phyloP scores from a whole-genome alignment of 1,140 invertebrate genomes.

The Notospermus geniculatus region DNA sequence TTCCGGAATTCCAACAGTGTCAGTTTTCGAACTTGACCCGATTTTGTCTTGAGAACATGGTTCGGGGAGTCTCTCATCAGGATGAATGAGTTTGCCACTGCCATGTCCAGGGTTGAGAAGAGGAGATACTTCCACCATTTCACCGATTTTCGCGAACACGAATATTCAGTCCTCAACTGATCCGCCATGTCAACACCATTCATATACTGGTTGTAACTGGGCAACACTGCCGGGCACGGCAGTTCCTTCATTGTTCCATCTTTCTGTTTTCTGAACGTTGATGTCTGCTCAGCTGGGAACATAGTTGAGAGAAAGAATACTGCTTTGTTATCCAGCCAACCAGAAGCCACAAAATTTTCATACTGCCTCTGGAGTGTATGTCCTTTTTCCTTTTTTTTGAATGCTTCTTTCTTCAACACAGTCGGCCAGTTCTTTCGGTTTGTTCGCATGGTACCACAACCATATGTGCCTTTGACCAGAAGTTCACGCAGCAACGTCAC shows the following conservation, averaged over 20 bases:
- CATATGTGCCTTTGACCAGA: slow-evolving; percentile 36
- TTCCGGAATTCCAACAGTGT: no score
- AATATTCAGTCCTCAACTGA: no score
- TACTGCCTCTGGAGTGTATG: no score
- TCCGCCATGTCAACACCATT: slow-evolving; percentile 21
- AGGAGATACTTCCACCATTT: no score
- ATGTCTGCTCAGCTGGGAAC: slow-evolving; percentile 7
- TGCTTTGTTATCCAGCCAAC: slow-evolving; percentile 23
- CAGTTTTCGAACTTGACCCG: no score
- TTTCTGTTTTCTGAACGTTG: slow-evolving; percentile 19
- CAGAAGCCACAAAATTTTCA: slow-evolving; percentile 13
- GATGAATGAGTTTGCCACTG: no score
- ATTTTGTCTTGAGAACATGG: no score
- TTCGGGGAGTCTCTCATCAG: no score
- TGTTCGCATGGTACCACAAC: slow-evolving; percentile 17
- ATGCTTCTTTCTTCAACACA: no score
- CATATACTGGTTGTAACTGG: slow-evolving; percentile 19
- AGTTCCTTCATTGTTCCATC: slow-evolving; percentile 20
- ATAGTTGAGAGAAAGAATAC: slow-evolving; percentile 17
- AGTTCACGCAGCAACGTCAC: slow-evolving; percentile 42
- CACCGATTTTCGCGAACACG: no score
- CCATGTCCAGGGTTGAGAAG: no score
- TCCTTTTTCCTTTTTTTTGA: no score
- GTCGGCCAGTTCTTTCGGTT: slow-evolving; percentile 18
- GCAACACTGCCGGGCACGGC: slow-evolving; percentile 10